Evolutionary conservation across 2,113 vertebrate genomes (phyloP), one percentile per base, ranked within the genome.

Genomic region (Otis tarda): DNA sequence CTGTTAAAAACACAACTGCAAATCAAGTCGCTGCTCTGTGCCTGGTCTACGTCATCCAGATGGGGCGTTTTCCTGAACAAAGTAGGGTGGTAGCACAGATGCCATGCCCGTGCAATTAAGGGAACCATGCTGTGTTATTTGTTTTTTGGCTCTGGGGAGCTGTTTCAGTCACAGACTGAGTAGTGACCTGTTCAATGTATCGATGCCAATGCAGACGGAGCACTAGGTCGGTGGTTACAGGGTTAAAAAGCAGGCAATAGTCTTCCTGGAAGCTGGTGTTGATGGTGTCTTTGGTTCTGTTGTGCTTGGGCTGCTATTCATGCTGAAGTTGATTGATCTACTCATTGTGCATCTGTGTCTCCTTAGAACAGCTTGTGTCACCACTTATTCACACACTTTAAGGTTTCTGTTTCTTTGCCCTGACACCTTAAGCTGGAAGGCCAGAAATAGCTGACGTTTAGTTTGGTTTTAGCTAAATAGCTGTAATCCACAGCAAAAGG

Each of bases 1-100:
- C 87, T 65, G 21, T 93, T 94, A 74, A 91, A 96, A 84, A 65
- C 76, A 80, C 61, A 87, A 68, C 79, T 81, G 91, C 87, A 93
- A 97, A 96, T 96, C 93, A 89, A 68, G 56, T 55, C 43, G 64
- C 73, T 43, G 49, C 31, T 82, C 85, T 79, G 64, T 65, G 89
- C 77, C 92, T 93, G 63, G 69, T 35, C 81, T 90, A 47, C 35
- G 61, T 94, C 78, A 61, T 69, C 81, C 64, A 68, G 64, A 64
- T 6, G 10, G 73, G 85, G 83, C 77, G 43, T 95, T 91, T 97
- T 86, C 75, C 68, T 52, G 41, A 17, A 45, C n/a, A 49, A 67
- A 69, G 65, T 55, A 31, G 61, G 79, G 22, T 61, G 9, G 9
- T 43, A 24, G 47, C 30, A 70, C 43, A 57, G 39, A 64, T 81